phyloP scores from a whole-genome alignment of 2,797 vertebrate species.

The Chaunax sp. region DNA sequence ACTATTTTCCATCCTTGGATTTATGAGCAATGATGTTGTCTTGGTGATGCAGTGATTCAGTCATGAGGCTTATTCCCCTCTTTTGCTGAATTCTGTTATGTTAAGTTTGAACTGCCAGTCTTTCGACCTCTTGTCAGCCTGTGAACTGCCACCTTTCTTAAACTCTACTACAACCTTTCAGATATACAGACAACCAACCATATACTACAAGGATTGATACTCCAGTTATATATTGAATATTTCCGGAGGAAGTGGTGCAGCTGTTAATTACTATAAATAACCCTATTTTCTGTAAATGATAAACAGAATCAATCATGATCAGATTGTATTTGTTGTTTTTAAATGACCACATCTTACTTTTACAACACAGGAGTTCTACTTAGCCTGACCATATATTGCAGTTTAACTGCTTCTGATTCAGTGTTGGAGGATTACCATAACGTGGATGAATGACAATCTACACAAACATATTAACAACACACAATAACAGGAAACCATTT shows the following conservation, averaged over 20 bases:
- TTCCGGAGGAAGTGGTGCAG: not conserved
- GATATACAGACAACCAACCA: too few relatives aligned
- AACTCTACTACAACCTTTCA: constrained; percentile 3
- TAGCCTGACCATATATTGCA: too few relatives aligned
- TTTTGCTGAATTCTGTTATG: constrained; percentile 61
- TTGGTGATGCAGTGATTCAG: constrained; percentile 62
- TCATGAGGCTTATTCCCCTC: constrained; percentile 53
- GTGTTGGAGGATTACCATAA: not conserved
- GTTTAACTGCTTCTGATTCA: too few relatives aligned
- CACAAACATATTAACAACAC: not conserved
- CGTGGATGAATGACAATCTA: not conserved
- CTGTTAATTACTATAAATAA: constrained; percentile 29
- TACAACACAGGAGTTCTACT: not conserved
- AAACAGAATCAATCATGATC: constrained; percentile 24
- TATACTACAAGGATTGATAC: not conserved
- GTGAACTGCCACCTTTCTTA: constrained; percentile 5
- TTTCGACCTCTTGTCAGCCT: constrained; percentile 49
- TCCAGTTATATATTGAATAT: constrained; percentile 3
- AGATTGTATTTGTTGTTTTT: not conserved
- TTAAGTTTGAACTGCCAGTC: constrained; percentile 47
- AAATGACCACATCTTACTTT: constrained; percentile 3
- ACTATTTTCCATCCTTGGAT: constrained; percentile 42
- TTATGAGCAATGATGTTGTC: constrained; percentile 61
- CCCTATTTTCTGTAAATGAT: constrained; percentile 30
- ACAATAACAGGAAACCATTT: not conserved